Base-by-base conservation (phyloP, 23 tunicate species). In the Styela clava region DNA sequence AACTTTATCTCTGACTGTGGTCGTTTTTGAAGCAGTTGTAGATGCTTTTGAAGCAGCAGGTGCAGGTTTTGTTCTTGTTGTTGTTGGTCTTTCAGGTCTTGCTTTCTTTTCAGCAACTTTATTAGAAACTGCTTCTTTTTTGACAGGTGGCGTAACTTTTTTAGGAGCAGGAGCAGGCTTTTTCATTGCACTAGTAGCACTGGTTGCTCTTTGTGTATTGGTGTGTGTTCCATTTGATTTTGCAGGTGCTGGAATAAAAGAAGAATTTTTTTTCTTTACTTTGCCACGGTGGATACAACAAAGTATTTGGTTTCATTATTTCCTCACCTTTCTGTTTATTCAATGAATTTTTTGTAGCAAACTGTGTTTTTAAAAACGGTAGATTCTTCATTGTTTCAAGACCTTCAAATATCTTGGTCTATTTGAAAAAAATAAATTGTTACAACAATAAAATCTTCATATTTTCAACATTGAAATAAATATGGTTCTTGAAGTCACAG, bases 351-450 rank as follows among this genome's bases (percentile, higher is more conserved):
- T 21, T 79, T 9, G 89, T 85, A 37, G 95, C 86, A 35, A 44
- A n/a, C 5, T 83, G 83, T 25, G 61, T 62, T 23, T 69, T 56
- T 21, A 90, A 69, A 85, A 81, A 90, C 18, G 74, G 77, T 5
- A 52, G 69, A 26, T 84, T n/a, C 30, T 74, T 85, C 31, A 90
- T 65, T 64, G 64, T 74, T 63, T 85, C 89, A 78, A 90, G 61
- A 9, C 89, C 95, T 74, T 85, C 86, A 52, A 90, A 85, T 31
- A 90, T 85, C 68, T 85, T 85, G 27, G 34, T 44, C 95, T 90
- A 77, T n/a, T 52, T 32, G 32, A n/a, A 7, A 69, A 69, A 71
- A 24, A 12, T 21, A 64, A 64, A 23, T 28, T 74, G 23, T n/a
- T 16, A 16, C 23, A 69, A 69, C 23, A 18, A 23, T 16, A 23